Evolutionary conservation across 2,797 vertebrate genomes (phyloP).

Genomic region (Halcyon chelicuti): DNA sequence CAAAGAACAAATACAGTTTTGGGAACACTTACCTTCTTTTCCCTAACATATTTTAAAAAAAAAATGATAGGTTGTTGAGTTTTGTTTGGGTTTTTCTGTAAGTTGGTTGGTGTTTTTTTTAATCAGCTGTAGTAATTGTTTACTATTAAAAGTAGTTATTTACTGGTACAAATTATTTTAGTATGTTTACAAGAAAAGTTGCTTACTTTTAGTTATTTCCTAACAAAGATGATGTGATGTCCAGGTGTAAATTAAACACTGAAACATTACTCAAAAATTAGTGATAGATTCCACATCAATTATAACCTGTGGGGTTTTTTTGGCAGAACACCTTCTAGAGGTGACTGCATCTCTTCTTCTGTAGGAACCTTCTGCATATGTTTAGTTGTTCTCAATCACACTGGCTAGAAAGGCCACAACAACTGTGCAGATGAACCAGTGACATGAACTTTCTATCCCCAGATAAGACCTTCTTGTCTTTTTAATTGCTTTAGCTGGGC

Average conservation of each 20-base stretch:
- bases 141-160: background rate
- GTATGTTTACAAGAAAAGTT: background rate
- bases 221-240: background rate
- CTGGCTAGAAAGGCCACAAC: background rate
- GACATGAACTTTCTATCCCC: background rate
- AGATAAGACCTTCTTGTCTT: background rate
- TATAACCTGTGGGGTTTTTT: background rate
- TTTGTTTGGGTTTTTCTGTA: rapidly evolving
- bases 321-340: background rate
- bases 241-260: background rate
- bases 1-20: background rate
- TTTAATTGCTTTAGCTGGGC: background rate
- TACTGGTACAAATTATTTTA: background rate
- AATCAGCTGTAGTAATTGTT: background rate
- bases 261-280: background rate
- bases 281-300: background rate
- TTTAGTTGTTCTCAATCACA: background rate
- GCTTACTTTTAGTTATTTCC: background rate
- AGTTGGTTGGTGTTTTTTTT: background rate
- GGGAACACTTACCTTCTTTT: background rate
- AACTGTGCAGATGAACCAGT: background rate
- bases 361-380: background rate
- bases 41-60: background rate
- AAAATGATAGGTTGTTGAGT: background rate
- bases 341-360: background rate